These are phyloP conservation scores for Hirtodrosophila histrioides DNA, from an alignment of 2,888 invertebrate species.

Conservation along the genomic window DNA sequence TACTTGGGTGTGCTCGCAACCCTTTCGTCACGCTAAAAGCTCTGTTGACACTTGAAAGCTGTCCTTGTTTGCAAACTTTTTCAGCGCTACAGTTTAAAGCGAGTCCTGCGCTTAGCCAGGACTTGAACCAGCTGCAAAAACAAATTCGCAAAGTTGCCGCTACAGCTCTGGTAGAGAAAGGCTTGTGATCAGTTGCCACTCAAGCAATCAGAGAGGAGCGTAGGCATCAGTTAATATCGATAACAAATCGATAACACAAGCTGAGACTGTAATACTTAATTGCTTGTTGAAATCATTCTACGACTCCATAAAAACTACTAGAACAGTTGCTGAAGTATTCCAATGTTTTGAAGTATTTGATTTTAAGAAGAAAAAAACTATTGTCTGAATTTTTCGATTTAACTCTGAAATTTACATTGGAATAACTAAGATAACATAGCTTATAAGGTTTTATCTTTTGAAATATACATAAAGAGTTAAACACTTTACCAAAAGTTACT, in stretches of 20 bases:
- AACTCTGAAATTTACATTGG: no score
- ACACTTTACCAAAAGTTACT: no score
- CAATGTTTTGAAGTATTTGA: no score
- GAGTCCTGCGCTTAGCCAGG: slow-evolving; percentile 47
- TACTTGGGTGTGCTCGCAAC: slow-evolving; percentile 34
- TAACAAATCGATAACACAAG: neutral
- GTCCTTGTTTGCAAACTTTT: slow-evolving; percentile 61
- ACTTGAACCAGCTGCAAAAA: slow-evolving; percentile 51
- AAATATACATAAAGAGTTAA: no score
- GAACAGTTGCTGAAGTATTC: no score
- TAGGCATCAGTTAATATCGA: neutral
- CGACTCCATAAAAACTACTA: no score
- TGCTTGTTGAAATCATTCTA: no score
- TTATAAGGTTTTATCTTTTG: no score
- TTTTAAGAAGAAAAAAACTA: no score
- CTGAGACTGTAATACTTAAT: no score
- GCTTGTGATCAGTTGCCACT: slow-evolving; percentile 23
- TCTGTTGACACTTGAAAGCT: slow-evolving; percentile 65
- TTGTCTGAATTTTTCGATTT: no score
- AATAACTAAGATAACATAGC: no score
- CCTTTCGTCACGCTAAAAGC: slow-evolving; percentile 50
- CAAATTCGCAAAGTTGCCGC: slow-evolving; percentile 45
- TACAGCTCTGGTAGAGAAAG: slow-evolving; percentile 3
- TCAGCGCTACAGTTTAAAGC: neutral
- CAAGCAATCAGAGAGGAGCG: neutral